A percentile compares a stretch with the other conserved stretches of the same genome.
Conservation (phyloP, 2,797 vertebrate genomes). For the Pseudopleuronectes americanus region DNA sequence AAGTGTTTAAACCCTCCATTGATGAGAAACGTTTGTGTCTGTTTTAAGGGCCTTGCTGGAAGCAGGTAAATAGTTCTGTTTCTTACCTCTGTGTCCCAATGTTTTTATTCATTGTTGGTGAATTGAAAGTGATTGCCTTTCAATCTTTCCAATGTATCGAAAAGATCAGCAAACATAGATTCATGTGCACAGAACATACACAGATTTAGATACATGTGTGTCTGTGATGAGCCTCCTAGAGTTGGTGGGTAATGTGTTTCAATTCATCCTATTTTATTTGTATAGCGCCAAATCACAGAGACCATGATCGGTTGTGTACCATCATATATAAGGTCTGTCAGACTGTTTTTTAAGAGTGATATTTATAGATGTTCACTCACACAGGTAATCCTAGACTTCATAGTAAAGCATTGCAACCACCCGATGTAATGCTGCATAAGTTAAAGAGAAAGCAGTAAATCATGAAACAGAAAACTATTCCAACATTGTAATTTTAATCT, state of each 20-base stretch:
- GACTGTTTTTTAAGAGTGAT: no score
- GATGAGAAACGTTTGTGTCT: slow-evolving; percentile 29
- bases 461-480: no score
- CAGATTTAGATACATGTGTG: background rate
- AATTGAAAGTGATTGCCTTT: no score
- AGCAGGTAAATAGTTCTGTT: slow-evolving; percentile 81
- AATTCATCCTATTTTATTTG: no score
- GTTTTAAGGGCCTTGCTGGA: slow-evolving; percentile 85
- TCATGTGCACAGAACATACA: background rate
- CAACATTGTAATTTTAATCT: no score
- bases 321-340: no score
- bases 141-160: no score
- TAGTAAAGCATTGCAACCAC: background rate
- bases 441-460: background rate
- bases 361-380: background rate
- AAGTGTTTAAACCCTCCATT: background rate
- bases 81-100: background rate
- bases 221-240: background rate
- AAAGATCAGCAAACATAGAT: background rate
- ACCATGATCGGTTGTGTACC: no score
- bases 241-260: background rate
- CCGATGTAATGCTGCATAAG: background rate
- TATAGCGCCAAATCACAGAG: no score
- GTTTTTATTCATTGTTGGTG: background rate
- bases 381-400: background rate